phyloP scores from a whole-genome alignment of 2,113 vertebrate genomes.

The Labeo catla region DNA sequence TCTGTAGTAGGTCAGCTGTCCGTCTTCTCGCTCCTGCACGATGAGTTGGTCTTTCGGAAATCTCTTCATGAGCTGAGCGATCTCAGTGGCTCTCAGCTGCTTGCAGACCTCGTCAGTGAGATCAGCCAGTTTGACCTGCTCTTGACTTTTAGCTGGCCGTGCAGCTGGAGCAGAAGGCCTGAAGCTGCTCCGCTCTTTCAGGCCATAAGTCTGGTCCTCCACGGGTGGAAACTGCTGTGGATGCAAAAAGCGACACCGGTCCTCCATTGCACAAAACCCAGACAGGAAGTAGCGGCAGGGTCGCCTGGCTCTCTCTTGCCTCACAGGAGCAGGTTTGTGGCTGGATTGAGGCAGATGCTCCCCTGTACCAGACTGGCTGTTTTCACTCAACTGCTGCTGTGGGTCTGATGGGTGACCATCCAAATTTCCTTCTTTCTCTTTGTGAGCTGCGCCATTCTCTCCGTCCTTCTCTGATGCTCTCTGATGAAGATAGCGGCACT shows the following conservation, averaged over 20 bases:
- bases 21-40: conserved; percentile 77
- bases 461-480: conserved; percentile 46
- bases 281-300: conserved; percentile 79
- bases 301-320: conserved; percentile 47
- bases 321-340: conserved; percentile 39
- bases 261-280: conserved; percentile 80
- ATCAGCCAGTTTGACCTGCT: conserved; percentile 73
- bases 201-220: conserved; percentile 39
- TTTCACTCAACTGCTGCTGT: not conserved
- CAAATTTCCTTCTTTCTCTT: not conserved
- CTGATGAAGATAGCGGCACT: conserved; percentile 77
- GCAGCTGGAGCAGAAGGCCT: conserved; percentile 17
- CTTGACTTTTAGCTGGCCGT: conserved; percentile 50
- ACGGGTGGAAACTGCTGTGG: conserved; percentile 66
- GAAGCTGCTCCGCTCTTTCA: not conserved
- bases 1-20: conserved; percentile 78
- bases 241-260: conserved; percentile 80
- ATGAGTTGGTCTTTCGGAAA: conserved; percentile 80
- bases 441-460: conserved; percentile 40
- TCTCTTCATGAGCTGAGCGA: conserved; percentile 77
- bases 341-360: not conserved
- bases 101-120: conserved; percentile 71
- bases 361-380: conserved; percentile 21
- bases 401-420: not conserved
- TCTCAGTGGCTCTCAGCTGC: conserved; percentile 76